These are phyloP conservation scores for Balaeniceps rex DNA, from an alignment of 2,113 vertebrate species.

Conservation along the genomic window DNA sequence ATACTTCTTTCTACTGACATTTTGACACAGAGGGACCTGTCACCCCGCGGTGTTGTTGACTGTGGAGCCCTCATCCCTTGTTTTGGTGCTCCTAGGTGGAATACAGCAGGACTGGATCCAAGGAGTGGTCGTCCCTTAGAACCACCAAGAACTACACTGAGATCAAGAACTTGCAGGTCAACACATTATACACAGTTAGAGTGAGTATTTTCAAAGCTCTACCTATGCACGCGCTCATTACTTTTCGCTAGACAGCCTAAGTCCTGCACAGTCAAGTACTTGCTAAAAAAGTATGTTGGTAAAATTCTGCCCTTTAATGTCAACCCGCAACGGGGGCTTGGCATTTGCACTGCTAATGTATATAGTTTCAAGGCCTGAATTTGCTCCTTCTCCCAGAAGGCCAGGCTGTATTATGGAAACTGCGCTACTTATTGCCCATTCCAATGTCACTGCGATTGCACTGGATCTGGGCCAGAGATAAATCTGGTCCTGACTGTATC, in stretches of 20 bases:
- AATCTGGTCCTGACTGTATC: background rate
- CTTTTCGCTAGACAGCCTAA: background rate
- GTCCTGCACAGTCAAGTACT: background rate
- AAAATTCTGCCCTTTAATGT: background rate
- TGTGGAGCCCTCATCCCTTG: background rate
- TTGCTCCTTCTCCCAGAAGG: background rate
- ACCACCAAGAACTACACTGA: slow-evolving; percentile 65
- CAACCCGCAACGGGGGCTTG: background rate
- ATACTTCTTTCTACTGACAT: background rate
- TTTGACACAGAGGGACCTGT: background rate
- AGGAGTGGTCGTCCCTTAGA: slow-evolving; percentile 87
- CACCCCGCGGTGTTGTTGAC: accelerated
- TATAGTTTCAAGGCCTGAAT: background rate
- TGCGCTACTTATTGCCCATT: background rate
- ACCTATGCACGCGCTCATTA: background rate
- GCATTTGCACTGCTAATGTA: background rate
- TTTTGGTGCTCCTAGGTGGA: slow-evolving; percentile 78
- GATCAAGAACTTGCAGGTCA: slow-evolving; percentile 79
- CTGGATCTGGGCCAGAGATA: slow-evolving; percentile 18
- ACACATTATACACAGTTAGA: slow-evolving; percentile 80
- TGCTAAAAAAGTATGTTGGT: background rate
- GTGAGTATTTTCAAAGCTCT: slow-evolving; percentile 71
- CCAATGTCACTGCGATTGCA: background rate
- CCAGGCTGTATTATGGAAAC: background rate
- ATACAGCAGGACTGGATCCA: slow-evolving; percentile 77